Conservation (phyloP, 1,140 invertebrate genomes). For the Kradibia gibbosae region DNA sequence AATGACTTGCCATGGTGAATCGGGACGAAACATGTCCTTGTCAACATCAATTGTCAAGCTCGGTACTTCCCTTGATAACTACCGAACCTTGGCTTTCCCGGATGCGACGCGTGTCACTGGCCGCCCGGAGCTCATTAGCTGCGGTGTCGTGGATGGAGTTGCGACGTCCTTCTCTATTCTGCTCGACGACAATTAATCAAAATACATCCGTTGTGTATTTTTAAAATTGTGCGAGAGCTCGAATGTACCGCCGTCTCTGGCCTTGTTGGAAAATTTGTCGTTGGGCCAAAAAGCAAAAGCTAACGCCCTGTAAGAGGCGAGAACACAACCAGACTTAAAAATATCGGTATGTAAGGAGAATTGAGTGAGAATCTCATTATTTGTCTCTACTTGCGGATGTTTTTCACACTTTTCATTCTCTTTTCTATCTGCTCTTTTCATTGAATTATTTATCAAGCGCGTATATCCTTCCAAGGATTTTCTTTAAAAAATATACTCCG, state of each 20-base stretch:
- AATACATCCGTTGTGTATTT: conserved; percentile 64
- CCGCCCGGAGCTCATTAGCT: neutral
- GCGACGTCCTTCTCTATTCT: neutral
- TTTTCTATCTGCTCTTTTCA: conserved; percentile 8
- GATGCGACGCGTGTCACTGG: too few species aligned
- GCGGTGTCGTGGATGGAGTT: neutral
- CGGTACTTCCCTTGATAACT: too few species aligned
- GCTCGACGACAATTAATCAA: conserved; percentile 61
- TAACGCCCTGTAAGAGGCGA: conserved; percentile 59
- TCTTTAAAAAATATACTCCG: neutral
- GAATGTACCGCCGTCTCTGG: conserved; percentile 54
- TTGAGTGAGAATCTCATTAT: conserved; percentile 24
- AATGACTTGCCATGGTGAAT: too few species aligned
- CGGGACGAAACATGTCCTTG: too few species aligned
- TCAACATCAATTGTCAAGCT: too few species aligned
- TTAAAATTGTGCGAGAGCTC: conserved; percentile 57
- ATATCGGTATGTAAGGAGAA: conserved; percentile 57
- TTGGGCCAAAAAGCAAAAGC: conserved; percentile 67
- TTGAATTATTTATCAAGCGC: too few species aligned
- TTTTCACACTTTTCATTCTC: conserved; percentile 52
- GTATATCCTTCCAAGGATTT: neutral
- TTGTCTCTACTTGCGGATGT: conserved; percentile 52
- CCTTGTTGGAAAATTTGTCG: conserved; percentile 63
- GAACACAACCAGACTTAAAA: conserved; percentile 60
- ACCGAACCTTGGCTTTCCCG: too few species aligned